phyloP scores from a whole-genome alignment of 2,888 invertebrate species.

The Drosophila phalerata region DNA sequence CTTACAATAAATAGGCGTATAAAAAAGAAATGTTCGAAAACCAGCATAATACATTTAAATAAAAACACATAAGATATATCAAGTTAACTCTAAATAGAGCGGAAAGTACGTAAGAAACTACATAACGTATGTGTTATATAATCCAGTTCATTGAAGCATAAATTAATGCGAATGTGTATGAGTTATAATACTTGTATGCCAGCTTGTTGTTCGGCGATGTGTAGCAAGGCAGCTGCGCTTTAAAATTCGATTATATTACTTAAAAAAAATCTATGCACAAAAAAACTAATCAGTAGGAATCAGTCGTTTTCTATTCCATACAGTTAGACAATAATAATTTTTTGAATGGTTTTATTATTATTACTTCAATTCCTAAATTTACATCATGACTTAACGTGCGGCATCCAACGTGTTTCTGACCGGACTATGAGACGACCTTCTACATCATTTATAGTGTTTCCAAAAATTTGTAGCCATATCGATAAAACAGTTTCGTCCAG shows the following conservation, averaged over 20 bases:
- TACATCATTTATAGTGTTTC: no score
- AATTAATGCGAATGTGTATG: conserved; percentile 2
- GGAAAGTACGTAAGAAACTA: not conserved
- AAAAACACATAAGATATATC: conserved; percentile 11
- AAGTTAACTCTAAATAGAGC: conserved; percentile 3
- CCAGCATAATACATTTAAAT: conserved; percentile 35
- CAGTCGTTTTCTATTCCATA: no score
- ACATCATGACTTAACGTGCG: no score
- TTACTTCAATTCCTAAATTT: no score
- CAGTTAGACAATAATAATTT: no score
- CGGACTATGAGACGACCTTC: no score
- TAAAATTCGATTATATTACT: not conserved
- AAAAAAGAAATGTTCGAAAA: conserved; percentile 76
- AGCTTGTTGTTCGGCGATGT: conserved; percentile 74
- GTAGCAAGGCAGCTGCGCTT: conserved; percentile 75
- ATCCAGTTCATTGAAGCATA: conserved; percentile 2
- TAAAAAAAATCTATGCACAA: not conserved
- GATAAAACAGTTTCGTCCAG: no score
- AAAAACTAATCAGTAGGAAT: not conserved
- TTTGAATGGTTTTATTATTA: no score
- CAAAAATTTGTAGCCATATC: no score
- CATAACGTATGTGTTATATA: not conserved
- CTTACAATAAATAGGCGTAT: conserved; percentile 62
- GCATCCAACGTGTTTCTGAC: no score
- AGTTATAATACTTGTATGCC: not conserved